Base-by-base conservation (phyloP, 2,797 vertebrate genomes). In the Gallinago solitaria region DNA sequence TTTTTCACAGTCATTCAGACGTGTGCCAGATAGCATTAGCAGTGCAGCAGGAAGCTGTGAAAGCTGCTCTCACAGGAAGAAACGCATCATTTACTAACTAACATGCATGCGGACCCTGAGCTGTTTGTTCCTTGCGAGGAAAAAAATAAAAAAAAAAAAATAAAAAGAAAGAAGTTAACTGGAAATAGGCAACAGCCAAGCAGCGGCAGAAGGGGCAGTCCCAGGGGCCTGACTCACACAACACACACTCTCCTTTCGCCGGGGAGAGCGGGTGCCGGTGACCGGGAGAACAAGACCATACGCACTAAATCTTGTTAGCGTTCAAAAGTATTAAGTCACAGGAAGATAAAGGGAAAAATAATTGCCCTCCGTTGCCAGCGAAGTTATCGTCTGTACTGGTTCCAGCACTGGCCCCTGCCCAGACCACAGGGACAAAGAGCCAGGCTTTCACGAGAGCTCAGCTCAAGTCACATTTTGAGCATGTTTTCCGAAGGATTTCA, bases 81-180 rank as follows among this genome's bases (percentile, higher is more conserved):
- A 93, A 96, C 27, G 94, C 89, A 96, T 90, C 90, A 67, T 88
- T 97, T 83, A 37, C 95, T 94, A 82, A 93, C 94, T 95, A 83
- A 81, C 96, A 95, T 96, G 94, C 95, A 96, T 20, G 89, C 70
- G 95, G 83, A 91, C 85, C 87, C 89, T 8, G 7, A 92, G 65
- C 43, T 5, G 2, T 75, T 89, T 21, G 89, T 25, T 68, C 81
- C 75, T 93, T 68, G 77, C 64, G 54, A 86, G 54, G 32, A 28
- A 50, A 77, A 64, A 16, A 16, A n/a, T 43, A 14, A n/a, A 47
- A 35, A 27, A 43, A 43, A 43, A 43, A 47, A 21, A 60, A 63
- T 14, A 35, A 60, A 43, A 51, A 14, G n/a, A 48, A 35, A 28
- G 17, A 47, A 51, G 1, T 0, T 24, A 57, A 90, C 85, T 84